Conservation (phyloP, 2,888 invertebrate genomes). For the Drosophila paramelanica region DNA sequence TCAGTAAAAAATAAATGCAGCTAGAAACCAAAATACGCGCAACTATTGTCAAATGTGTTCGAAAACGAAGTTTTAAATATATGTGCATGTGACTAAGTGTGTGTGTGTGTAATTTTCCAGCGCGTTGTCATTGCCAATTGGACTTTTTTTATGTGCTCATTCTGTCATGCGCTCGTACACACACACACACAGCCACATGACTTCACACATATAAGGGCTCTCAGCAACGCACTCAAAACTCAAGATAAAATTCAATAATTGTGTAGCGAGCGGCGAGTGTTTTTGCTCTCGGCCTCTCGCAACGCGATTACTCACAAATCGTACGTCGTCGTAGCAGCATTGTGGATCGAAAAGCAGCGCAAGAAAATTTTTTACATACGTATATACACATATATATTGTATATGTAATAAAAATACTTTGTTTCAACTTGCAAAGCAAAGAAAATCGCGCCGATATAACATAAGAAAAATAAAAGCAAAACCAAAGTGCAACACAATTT, state of each 20-base stretch:
- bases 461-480: slow-evolving; percentile 51
- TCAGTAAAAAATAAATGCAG: slow-evolving; percentile 15
- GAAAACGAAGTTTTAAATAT: slow-evolving; percentile 54
- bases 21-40: slow-evolving; percentile 28
- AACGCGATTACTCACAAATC: slow-evolving; percentile 67
- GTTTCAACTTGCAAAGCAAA: slow-evolving; percentile 61
- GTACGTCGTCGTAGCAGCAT: slow-evolving; percentile 77
- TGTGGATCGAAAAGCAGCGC: slow-evolving; percentile 74
- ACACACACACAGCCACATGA: slow-evolving; percentile 56
- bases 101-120: slow-evolving; percentile 67
- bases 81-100: slow-evolving; percentile 53
- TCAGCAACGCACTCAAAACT: slow-evolving; percentile 40
- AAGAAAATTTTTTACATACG: slow-evolving; percentile 57
- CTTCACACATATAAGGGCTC: slow-evolving; percentile 43
- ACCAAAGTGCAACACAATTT: slow-evolving; percentile 65
- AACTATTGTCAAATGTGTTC: slow-evolving; percentile 39
- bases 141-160: slow-evolving; percentile 59
- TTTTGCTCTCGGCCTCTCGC: slow-evolving; percentile 33
- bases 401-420: slow-evolving; percentile 79
- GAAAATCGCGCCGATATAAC: slow-evolving; percentile 71
- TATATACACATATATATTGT: slow-evolving; percentile 64
- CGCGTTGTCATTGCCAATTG: slow-evolving; percentile 72
- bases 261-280: slow-evolving; percentile 38
- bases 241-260: slow-evolving; percentile 66
- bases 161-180: slow-evolving; percentile 70